Conservation (phyloP, 2,888 invertebrate genomes). For the Seira ritae region DNA sequence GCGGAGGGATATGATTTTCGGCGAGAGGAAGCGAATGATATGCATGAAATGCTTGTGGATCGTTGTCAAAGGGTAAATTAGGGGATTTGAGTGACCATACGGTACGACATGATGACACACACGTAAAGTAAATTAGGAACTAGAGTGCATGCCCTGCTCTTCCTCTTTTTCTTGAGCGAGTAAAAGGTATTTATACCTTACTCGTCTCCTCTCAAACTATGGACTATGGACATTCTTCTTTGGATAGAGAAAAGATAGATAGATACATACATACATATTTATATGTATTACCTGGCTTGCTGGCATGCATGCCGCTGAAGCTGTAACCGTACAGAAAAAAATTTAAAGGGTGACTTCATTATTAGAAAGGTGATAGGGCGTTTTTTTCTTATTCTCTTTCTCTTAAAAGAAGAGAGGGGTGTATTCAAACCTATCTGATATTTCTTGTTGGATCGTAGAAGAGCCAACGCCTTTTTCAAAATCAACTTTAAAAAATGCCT, state of each 20-base stretch:
- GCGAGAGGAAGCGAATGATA: conserved; percentile 60
- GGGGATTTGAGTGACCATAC: conserved; percentile 66
- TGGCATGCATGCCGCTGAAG: too few species aligned
- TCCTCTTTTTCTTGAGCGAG: conserved; percentile 13
- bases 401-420: conserved; percentile 59
- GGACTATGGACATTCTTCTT: too few species aligned
- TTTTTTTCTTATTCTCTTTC: conserved; percentile 59
- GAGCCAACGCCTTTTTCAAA: conserved; percentile 68
- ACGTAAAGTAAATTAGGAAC: conserved; percentile 47
- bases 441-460: conserved; percentile 61
- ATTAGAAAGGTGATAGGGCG: conserved; percentile 67
- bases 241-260: too few species aligned
- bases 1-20: conserved; percentile 55
- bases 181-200: conserved; percentile 14
- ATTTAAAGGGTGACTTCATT: conserved; percentile 64
- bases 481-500: conserved; percentile 37
- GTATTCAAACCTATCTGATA: conserved; percentile 63
- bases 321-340: conserved; percentile 34
- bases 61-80: conserved; percentile 61
- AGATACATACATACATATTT: too few species aligned
- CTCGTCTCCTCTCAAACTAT: too few species aligned
- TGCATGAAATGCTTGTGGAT: conserved; percentile 50
- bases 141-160: conserved; percentile 26
- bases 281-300: too few species aligned
- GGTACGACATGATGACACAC: conserved; percentile 44